These are phyloP conservation scores for Otolemur crassicaudatus DNA, from an alignment of 2,797 vertebrate genomes.

Conservation along the genomic window DNA sequence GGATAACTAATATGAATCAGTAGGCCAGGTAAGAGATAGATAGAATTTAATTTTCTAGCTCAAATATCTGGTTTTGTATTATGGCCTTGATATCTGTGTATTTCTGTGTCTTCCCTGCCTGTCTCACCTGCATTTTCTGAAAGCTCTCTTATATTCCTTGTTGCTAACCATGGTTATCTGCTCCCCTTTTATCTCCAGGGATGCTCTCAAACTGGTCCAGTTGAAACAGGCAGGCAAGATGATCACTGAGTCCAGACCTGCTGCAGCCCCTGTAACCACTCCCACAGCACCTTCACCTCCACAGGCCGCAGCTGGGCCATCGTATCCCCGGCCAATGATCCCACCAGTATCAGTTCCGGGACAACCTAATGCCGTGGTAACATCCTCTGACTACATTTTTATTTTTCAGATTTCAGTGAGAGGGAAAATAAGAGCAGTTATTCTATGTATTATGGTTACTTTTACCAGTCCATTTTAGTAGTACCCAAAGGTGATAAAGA, in stretches of 20 bases:
- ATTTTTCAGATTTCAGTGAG: conserved; percentile 21
- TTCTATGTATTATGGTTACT: not conserved
- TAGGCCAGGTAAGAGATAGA: not conserved
- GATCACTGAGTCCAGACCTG: conserved; percentile 73
- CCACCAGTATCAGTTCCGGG: conserved; percentile 93
- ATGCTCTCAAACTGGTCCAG: conserved; percentile 94
- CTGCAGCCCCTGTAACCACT: conserved; percentile 70
- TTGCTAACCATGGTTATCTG: conserved; percentile 44
- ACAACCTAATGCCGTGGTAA: conserved; percentile 91
- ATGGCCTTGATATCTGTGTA: not conserved
- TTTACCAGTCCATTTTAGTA: not conserved
- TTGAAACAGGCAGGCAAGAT: conserved; percentile 83
- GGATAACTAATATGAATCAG: not conserved
- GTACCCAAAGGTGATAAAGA: not conserved
- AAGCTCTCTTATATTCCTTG: not conserved
- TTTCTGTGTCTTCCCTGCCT: not conserved
- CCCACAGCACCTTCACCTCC: conserved; percentile 52
- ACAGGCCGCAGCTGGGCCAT: conserved; percentile 55
- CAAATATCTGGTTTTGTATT: not conserved
- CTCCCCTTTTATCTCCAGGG: conserved; percentile 87
- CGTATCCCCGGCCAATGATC: conserved; percentile 89
- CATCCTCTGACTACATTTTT: not conserved
- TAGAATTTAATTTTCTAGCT: conserved; percentile 18
- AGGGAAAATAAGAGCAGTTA: not conserved
- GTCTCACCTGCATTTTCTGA: not conserved